Base-by-base conservation (phyloP, 1,140 invertebrate genomes). In the Rhizoglyphus robini region DNA sequence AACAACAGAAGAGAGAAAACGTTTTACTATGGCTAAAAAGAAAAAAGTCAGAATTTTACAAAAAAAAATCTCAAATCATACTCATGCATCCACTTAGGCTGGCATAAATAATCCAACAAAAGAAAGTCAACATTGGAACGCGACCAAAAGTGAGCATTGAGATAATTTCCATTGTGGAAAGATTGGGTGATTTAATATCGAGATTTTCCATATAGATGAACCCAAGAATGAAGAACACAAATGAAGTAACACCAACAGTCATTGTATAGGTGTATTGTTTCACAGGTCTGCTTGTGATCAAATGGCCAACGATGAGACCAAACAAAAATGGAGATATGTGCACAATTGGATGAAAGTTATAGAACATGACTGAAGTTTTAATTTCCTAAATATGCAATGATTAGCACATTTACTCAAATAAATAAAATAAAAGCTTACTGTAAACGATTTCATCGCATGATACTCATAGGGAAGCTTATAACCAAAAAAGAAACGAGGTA, bases 321-420 rank as follows among this genome's bases (percentile, higher is more conserved):
- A 67, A 4, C 3, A 31, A 15, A 29, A 41, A 67, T 60, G 66
- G 49, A n/a, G 62, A 11, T 18, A 67, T 4, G 51, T 67, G 66
- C n/a, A 27, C 25, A 27, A 32, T 61, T 2, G 66, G 65, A 51
- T 65, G 41, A 57, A 67, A 67, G n/a, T 65, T 0, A 34, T 58
- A 51, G 29, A 36, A 46, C 54, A 27, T 34, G 25, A 58, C 13
- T 36, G 49, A 23, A 34, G 15, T 2, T 64, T 27, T 29, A 41
- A 31, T 25, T 47, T 54, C 25, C 65, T 66, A n/a, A n/a, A n/a
- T n/a, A n/a, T n/a, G n/a, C n/a, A n/a, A n/a, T n/a, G n/a, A 15
- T 59, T 20, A 11, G 38, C 11, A 8, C 20, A 29, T 54, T 54
- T 54, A 29, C n/a, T 11, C 49, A 5, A 46, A 8, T 13, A 61